Base-by-base conservation (phyloP, 2,797 vertebrate species). In the Rallus crepitans region DNA sequence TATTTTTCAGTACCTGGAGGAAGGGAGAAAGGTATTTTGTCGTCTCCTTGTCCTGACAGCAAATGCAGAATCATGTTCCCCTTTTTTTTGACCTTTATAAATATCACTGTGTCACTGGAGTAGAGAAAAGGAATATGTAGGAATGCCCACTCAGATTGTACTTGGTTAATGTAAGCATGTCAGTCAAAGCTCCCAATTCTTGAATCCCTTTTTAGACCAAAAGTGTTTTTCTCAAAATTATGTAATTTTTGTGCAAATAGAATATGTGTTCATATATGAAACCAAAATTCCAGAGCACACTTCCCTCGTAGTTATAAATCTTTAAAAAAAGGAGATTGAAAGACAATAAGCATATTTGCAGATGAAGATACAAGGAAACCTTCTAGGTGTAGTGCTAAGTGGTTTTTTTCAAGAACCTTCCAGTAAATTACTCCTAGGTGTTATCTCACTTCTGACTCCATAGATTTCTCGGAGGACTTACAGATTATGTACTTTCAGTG, bases 71-170 rank as follows among this genome's bases (percentile, higher is more conserved):
- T 87, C 55, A 39, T 18, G 13, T 63, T 86, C 40, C 30, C 30
- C n/a, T 5, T 24, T 76, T 73, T 86, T 71, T 19, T 93, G 57
- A 77, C 69, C 55, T 91, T 94, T 88, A 28, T 81, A 91, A 97
- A 90, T 93, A 81, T 50, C 65, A 73, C 55, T 18, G 10, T 93
- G 87, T 81, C 87, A 69, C 88, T 95, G 28, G 40, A 75, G 12
- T 83, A 61, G 53, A 82, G 45, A 92, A 88, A 57, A 84, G 45
- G 93, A 88, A 65, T 81, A 75, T 21, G 28, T 5, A 6, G 37
- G 25, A 91, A 65, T 85, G 63, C 63, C 25, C 15, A 23, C 69
- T 83, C 30, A 73, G 9, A 10, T 65, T 82, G 50, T 45, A 37
- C 7, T 52, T 1, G 1, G 57, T 73, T 78, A 59, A 53, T 60